phyloP scores from a whole-genome alignment of 2,797 vertebrate species.

The Platalea minor region DNA sequence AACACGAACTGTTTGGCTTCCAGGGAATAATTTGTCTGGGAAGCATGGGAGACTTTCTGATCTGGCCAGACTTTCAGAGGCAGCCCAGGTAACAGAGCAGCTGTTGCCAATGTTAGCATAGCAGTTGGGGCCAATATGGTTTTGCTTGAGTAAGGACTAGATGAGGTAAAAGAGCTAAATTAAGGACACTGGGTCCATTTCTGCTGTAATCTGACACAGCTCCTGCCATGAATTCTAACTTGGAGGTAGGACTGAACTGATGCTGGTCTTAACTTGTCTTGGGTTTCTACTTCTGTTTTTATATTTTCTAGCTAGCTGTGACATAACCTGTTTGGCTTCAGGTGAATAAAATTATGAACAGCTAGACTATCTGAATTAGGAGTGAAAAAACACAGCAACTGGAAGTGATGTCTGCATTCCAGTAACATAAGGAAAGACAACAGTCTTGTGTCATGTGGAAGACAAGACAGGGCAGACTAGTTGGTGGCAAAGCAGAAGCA shows the following conservation, averaged over 20 bases:
- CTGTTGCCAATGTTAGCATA: not conserved
- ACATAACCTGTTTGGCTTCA: not conserved
- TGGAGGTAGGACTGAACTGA: not conserved
- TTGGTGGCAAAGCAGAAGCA: not conserved
- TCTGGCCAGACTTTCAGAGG: not conserved
- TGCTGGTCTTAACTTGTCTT: not conserved
- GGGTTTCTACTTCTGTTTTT: not conserved
- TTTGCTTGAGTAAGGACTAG: conserved; percentile 38
- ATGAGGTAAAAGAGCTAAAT: conserved; percentile 41
- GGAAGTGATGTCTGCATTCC: not conserved
- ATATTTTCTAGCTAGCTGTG: not conserved
- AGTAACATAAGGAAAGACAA: not conserved
- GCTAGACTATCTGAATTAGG: not conserved
- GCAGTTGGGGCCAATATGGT: not conserved
- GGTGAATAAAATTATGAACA: not conserved
- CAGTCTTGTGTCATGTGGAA: not conserved
- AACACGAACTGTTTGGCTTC: not conserved
- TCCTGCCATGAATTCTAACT: not conserved
- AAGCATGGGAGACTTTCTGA: not conserved
- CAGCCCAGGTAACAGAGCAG: not conserved
- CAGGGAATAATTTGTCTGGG: not conserved
- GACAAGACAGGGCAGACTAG: not conserved
- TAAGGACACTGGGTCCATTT: conserved; percentile 6
- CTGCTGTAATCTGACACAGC: not conserved
- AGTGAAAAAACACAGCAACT: not conserved